Evolutionary conservation across 1,140 invertebrate genomes (phyloP).

Genomic region (Tachypleus tridentatus): DNA sequence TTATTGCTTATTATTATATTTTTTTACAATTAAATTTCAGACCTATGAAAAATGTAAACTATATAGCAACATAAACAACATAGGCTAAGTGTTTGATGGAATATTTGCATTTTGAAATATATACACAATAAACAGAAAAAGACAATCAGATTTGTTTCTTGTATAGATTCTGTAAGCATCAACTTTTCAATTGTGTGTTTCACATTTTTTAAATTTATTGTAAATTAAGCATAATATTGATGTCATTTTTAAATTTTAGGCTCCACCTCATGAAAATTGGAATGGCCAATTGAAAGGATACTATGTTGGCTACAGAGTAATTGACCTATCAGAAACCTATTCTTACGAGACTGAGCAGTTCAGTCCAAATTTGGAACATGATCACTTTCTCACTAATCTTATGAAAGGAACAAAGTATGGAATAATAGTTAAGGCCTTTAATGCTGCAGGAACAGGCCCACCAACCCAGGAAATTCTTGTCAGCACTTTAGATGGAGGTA

Average conservation of each 20-base stretch:
- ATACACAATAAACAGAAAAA: too few species aligned
- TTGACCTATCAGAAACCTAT: constrained; percentile 34
- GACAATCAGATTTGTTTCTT: too few species aligned
- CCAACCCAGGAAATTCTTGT: constrained; percentile 22
- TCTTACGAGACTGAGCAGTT: constrained; percentile 75
- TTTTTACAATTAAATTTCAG: too few species aligned
- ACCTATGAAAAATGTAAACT: too few species aligned
- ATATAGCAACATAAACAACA: too few species aligned
- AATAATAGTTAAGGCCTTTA: constrained; percentile 26
- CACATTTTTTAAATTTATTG: neutral
- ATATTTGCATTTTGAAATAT: too few species aligned
- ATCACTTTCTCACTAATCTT: constrained; percentile 20
- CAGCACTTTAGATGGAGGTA: constrained; percentile 25
- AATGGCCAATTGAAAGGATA: constrained; percentile 84
- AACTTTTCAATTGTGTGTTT: neutral
- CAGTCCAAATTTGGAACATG: constrained; percentile 49
- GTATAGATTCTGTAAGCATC: too few species aligned
- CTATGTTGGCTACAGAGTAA: constrained; percentile 65
- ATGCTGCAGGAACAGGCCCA: constrained; percentile 25
- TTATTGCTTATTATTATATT: too few species aligned
- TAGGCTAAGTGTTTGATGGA: too few species aligned
- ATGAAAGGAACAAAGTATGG: constrained; percentile 20
- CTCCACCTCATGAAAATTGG: constrained; percentile 73
- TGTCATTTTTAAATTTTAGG: constrained; percentile 25
- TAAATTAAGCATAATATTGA: neutral